Conservation (phyloP, 2,113 vertebrate species). For the Oceanites oceanicus region DNA sequence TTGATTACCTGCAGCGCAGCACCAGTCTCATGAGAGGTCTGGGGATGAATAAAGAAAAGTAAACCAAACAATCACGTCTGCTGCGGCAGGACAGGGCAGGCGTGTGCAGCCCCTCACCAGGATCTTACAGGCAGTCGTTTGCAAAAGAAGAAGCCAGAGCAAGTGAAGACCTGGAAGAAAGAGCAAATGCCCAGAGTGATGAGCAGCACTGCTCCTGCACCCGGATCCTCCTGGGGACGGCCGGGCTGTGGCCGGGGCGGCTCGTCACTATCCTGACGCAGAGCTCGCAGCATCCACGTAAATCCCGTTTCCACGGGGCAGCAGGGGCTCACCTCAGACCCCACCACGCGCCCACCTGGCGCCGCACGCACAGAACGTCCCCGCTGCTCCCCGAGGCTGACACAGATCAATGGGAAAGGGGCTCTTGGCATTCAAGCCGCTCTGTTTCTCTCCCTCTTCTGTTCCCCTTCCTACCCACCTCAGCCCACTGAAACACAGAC, state of each 20-base stretch:
- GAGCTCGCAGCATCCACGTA: background rate
- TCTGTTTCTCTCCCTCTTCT: background rate
- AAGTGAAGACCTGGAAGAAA: background rate
- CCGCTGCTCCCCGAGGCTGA: background rate
- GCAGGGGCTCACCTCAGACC: background rate
- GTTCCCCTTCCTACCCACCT: background rate
- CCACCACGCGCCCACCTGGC: fast-evolving
- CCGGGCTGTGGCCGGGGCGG: background rate
- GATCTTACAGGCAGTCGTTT: no score
- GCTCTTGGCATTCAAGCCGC: fast-evolving
- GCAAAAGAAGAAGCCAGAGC: background rate
- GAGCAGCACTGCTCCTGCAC: background rate
- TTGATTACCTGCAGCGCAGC: background rate
- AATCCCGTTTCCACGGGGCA: background rate
- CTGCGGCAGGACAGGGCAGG: background rate
- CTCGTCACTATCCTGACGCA: background rate
- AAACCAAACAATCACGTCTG: background rate
- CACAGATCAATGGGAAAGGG: background rate
- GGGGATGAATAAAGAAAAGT: background rate
- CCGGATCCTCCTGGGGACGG: background rate
- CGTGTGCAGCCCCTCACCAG: background rate
- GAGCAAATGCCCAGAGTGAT: background rate
- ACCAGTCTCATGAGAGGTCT: background rate
- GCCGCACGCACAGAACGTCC: fast-evolving
- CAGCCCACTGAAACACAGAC: background rate